Base-by-base conservation (phyloP, 2,113 vertebrate genomes). In the Serilophus lunatus region DNA sequence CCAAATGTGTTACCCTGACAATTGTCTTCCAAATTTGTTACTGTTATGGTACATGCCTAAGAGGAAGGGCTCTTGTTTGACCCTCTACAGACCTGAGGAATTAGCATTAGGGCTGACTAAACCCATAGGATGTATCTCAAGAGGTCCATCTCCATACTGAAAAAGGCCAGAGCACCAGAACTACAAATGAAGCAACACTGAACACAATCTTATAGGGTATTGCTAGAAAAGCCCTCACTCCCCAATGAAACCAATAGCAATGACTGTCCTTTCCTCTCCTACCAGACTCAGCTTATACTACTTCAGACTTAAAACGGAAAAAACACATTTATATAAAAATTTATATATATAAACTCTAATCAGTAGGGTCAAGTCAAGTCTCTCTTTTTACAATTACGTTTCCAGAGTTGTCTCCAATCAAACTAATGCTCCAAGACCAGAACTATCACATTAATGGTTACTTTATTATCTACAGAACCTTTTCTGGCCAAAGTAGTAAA, bases 381-480 rank as follows among this genome's bases (percentile, higher is more conserved):
- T 71, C 53, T 66, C 18, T 12, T 92, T 90, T 82, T 69, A 87
- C 82, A 94, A 36, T 82, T 74, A 24, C 17, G 36, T 59, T 88
- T 97, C 18, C 49, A 88, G 80, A 81, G 51, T 76, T 72, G 65
- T 83, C 86, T 92, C 85, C 68, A 93, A 77, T 80, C 76, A 95
- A 93, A 94, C 59, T 72, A 95, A 87, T 47, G 38, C 33, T 70
- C 75, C 60, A 82, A 96, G 40, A 92, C 68, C 65, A 96, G n/a
- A 91, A 86, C 85, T 49, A 88, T 33, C 78, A 88, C 82, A 87
- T 78, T 86, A 96, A 92, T 88, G 47, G 90, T 92, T 88, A 80
- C 45, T 93, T 94, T 89, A 96, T 47, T 92, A 94, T 93, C 80
- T 84, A 90, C 59, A 91, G 92, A 95, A 90, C 31, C 50, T 72